Conservation (phyloP, 2,797 vertebrate species). For the Microctenopoma lineatum region DNA sequence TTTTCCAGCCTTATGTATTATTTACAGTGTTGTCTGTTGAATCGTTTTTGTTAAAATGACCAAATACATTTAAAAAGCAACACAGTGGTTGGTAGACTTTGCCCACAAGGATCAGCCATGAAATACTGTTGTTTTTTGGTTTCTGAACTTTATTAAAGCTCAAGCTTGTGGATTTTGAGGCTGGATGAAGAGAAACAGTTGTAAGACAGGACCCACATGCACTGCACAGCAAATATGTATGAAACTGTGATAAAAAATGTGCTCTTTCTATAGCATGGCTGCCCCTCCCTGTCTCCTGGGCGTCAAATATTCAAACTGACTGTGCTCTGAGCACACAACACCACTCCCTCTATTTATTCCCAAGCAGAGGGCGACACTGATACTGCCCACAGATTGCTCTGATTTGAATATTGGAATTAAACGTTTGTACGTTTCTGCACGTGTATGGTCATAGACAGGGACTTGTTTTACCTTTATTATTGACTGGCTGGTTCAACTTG, state of each 20-base stretch:
- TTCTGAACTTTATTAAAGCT: constrained; percentile 8
- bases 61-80: constrained; percentile 13
- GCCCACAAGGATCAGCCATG: background rate
- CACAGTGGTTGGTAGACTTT: background rate
- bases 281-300: constrained; percentile 12
- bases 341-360: constrained; percentile 24
- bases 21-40: constrained; percentile 32
- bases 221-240: background rate
- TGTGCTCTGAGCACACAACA: constrained; percentile 42
- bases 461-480: no score
- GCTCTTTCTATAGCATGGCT: constrained; percentile 15
- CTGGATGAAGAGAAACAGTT: background rate
- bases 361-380: constrained; percentile 31
- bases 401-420: no score
- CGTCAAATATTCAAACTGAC: constrained; percentile 65
- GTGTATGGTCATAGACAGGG: no score
- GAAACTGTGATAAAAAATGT: constrained; percentile 9
- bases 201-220: background rate
- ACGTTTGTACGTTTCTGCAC: no score
- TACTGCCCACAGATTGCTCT: background rate
- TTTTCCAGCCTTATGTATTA: constrained; percentile 23
- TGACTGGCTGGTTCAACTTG: no score
- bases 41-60: constrained; percentile 33
- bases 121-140: background rate
- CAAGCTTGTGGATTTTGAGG: background rate